Percentiles rank a stretch among this genome's conserved stretches.
Evolutionary conservation across 2,888 invertebrate species (phyloP).

Genomic region (Dynastes tityus): DNA sequence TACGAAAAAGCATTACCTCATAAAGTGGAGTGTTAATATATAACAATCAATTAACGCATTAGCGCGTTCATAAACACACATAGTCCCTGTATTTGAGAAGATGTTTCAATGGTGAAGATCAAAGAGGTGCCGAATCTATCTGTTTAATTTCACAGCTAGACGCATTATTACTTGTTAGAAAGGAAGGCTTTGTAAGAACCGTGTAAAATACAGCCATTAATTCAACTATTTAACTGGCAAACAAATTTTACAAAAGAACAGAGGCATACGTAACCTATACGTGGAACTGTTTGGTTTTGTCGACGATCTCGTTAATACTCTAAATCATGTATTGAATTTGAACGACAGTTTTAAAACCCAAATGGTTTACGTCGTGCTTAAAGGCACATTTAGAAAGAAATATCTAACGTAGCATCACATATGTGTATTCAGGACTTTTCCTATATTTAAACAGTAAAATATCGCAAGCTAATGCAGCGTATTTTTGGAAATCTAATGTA

Average conservation of each 20-base stretch:
- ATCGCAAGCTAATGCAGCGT: slow-evolving; percentile 25
- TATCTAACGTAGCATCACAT: slow-evolving; percentile 7
- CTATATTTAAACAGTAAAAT: slow-evolving; percentile 37
- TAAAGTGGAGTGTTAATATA: slow-evolving; percentile 13
- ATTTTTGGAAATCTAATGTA: slow-evolving; percentile 41
- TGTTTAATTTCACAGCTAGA: slow-evolving; percentile 33
- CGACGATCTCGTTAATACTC: slow-evolving; percentile 29
- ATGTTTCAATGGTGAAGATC: slow-evolving; percentile 7
- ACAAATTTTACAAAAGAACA: slow-evolving; percentile 27
- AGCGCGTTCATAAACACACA: slow-evolving; percentile 1
- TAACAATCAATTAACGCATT: slow-evolving; percentile 19
- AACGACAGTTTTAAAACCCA: slow-evolving; percentile 17
- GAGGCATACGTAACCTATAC: slow-evolving; percentile 3
- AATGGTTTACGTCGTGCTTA: slow-evolving; percentile 33
- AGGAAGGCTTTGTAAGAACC: neutral
- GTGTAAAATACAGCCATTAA: slow-evolving; percentile 25
- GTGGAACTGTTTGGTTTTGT: neutral
- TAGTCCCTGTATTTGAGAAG: neutral
- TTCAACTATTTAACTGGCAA: slow-evolving; percentile 14
- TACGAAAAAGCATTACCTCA: slow-evolving; percentile 4
- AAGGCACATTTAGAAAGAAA: slow-evolving; percentile 26
- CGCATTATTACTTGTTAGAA: neutral
- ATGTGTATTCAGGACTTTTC: slow-evolving; percentile 28
- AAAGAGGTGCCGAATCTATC: slow-evolving; percentile 1
- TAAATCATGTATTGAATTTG: slow-evolving; percentile 17